Evolutionary conservation across 2,113 vertebrate species (phyloP).

Genomic region (Garra rufa): DNA sequence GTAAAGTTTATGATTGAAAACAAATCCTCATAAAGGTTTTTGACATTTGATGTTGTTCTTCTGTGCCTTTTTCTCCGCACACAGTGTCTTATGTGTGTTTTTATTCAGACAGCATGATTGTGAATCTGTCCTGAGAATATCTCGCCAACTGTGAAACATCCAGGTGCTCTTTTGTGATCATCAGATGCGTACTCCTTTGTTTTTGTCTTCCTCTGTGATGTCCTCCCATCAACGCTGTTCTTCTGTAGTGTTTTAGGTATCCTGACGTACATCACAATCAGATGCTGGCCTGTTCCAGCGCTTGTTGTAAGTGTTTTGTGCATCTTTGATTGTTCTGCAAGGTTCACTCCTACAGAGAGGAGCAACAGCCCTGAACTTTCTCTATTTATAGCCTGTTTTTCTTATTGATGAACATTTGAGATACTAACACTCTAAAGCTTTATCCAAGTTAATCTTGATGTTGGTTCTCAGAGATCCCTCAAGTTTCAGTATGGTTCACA

Average conservation of each 20-base stretch:
- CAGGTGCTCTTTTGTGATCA: constrained; percentile 1
- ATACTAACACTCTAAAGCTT: neutral
- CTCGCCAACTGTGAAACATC: neutral
- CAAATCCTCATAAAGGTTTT: too few species aligned
- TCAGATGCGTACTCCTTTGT: neutral
- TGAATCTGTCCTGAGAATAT: neutral
- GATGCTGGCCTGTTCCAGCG: neutral
- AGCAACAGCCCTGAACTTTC: neutral
- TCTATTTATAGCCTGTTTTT: neutral
- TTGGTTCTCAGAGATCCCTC: neutral
- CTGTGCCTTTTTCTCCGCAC: neutral
- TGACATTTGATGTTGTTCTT: neutral
- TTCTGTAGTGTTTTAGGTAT: neutral
- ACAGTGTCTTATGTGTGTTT: neutral
- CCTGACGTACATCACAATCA: neutral
- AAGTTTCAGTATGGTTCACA: neutral
- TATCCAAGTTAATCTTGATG: neutral
- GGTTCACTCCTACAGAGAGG: neutral
- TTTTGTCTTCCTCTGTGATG: neutral
- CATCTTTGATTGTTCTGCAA: neutral
- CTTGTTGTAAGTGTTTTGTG: neutral
- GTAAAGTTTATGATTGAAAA: too few species aligned
- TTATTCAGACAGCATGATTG: neutral
- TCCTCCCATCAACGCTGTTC: neutral
- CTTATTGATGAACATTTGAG: neutral